phyloP scores from a whole-genome alignment of 2,113 vertebrate species.

The Chaetura pelagica region DNA sequence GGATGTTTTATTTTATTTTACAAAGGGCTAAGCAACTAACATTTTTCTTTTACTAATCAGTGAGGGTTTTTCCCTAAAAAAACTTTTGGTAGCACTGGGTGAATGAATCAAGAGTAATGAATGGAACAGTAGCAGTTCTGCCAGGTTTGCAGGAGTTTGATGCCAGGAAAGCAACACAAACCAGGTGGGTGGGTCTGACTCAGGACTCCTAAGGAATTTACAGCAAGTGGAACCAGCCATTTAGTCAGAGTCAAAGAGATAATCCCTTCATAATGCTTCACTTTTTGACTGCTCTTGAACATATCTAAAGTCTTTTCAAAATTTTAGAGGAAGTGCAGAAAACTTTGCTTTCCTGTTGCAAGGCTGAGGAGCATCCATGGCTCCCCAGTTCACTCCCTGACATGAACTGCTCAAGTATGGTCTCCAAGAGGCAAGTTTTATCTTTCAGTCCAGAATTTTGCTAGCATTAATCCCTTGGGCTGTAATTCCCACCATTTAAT shows the following conservation, averaged over 20 bases:
- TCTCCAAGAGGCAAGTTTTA: neutral
- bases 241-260: neutral
- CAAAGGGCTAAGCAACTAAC: neutral
- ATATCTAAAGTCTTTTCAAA: neutral
- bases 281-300: neutral
- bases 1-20: neutral
- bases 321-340: neutral
- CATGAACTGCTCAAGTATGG: neutral
- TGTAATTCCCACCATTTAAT: neutral
- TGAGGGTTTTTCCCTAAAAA: neutral
- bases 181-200: neutral
- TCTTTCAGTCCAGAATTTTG: neutral
- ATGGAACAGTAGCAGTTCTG: neutral
- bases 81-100: neutral
- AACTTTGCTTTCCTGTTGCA: neutral
- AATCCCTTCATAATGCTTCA: neutral
- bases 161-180: neutral
- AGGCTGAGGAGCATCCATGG: neutral
- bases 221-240: neutral
- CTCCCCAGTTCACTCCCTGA: neutral
- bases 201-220: neutral
- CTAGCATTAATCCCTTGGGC: neutral
- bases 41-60: neutral
- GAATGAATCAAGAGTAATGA: neutral
- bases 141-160: neutral